Percentiles rank a stretch among this genome's conserved stretches.
Evolutionary conservation across 2,888 invertebrate species (phyloP).

Genomic region (Erannis defoliaria): DNA sequence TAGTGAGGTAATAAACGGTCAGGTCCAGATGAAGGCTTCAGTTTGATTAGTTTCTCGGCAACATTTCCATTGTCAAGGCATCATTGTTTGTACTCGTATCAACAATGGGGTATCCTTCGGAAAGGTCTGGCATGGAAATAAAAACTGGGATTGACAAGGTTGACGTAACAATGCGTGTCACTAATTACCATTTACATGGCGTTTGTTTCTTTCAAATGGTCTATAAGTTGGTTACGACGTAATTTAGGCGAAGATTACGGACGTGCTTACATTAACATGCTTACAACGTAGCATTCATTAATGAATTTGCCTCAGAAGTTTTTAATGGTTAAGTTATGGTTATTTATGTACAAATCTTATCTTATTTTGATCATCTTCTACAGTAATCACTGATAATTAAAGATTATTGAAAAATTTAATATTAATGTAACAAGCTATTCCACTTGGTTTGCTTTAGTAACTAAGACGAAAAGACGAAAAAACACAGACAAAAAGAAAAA

Average conservation of each 20-base stretch:
- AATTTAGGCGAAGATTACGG: slow-evolving; percentile 4
- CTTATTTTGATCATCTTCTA: too few relatives aligned
- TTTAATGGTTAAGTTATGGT: too few relatives aligned
- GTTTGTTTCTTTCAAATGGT: slow-evolving; percentile 26
- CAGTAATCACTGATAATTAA: too few relatives aligned
- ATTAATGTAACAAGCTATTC: too few relatives aligned
- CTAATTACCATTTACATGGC: slow-evolving; percentile 60
- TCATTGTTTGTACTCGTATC: slow-evolving; percentile 56
- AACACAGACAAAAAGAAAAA: too few relatives aligned
- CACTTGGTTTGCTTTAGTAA: too few relatives aligned
- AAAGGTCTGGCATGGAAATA: slow-evolving; percentile 61
- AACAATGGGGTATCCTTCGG: slow-evolving; percentile 59
- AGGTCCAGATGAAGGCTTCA: not conserved
- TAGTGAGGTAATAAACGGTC: too few relatives aligned
- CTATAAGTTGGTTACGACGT: slow-evolving; percentile 9
- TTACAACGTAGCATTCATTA: not conserved
- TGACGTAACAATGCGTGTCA: slow-evolving; percentile 65
- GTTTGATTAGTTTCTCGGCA: not conserved
- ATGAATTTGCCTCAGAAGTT: too few relatives aligned
- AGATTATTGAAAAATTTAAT: too few relatives aligned
- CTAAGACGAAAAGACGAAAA: too few relatives aligned
- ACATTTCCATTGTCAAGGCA: slow-evolving; percentile 21
- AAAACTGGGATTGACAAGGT: slow-evolving; percentile 65
- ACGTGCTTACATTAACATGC: slow-evolving; percentile 7
- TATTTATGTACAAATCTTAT: too few relatives aligned